These are phyloP conservation scores for Medauroidea extradentata DNA, from an alignment of 1,140 invertebrate species.

Conservation along the genomic window DNA sequence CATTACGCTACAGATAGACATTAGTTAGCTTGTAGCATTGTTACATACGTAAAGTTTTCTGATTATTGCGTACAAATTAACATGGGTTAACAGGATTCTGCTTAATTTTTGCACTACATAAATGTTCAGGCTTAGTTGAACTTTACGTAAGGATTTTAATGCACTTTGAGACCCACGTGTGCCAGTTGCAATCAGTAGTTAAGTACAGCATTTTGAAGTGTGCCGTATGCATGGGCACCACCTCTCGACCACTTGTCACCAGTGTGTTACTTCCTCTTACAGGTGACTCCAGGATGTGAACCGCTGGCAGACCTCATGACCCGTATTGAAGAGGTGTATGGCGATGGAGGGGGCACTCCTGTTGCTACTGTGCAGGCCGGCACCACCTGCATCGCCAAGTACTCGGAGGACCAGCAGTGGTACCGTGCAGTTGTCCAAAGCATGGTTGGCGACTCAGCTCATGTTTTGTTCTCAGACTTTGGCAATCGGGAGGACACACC, in stretches of 20 bases:
- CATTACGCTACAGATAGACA: no score
- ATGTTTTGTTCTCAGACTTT: slow-evolving; percentile 55
- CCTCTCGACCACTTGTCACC: neutral
- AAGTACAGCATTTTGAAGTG: no score
- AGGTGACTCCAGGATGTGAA: slow-evolving; percentile 38
- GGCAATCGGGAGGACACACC: slow-evolving; percentile 43
- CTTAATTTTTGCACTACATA: no score
- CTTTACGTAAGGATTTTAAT: no score
- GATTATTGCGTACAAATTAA: no score
- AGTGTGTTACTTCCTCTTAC: slow-evolving; percentile 23
- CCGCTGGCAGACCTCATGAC: slow-evolving; percentile 42
- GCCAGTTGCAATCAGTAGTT: no score
- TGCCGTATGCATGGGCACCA: no score
- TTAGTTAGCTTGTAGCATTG: no score
- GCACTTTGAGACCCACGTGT: no score
- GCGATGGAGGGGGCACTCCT: slow-evolving; percentile 22
- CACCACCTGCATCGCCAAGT: slow-evolving; percentile 48
- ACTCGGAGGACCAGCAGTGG: slow-evolving; percentile 48
- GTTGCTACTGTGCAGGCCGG: slow-evolving; percentile 22
- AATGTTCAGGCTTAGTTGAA: no score
- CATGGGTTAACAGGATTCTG: no score
- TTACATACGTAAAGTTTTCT: no score
- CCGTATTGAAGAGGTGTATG: slow-evolving; percentile 36
- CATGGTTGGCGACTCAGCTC: slow-evolving; percentile 25
- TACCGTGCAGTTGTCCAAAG: slow-evolving; percentile 50